A percentile compares a stretch with the other conserved stretches of the same genome.
Conservation (phyloP, 2,888 invertebrate genomes). For the Pseudococcus jackbeardsleyi region DNA sequence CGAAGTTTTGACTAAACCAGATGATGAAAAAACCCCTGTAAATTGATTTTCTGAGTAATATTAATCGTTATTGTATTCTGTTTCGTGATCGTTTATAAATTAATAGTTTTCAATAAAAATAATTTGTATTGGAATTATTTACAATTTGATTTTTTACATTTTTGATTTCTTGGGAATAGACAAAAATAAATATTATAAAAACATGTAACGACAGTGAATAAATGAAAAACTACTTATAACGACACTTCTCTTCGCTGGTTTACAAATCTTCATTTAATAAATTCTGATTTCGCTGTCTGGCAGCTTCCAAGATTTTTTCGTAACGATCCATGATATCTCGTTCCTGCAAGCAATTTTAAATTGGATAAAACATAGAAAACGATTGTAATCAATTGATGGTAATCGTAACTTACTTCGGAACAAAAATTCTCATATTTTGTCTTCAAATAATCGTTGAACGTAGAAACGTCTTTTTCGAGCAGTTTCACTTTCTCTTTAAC, state of each 20-base stretch:
- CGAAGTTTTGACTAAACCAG: conserved; percentile 6
- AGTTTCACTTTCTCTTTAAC: neutral
- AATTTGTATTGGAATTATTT: neutral
- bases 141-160: conserved; percentile 1
- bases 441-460: neutral
- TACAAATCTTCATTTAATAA: conserved; percentile 2
- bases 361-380: no score
- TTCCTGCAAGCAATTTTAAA: neutral
- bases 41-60: neutral
- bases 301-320: conserved; percentile 25
- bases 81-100: neutral
- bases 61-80: neutral
- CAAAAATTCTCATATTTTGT: conserved; percentile 8
- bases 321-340: conserved; percentile 18
- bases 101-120: neutral
- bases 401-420: neutral
- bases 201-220: neutral
- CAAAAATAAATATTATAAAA: neutral
- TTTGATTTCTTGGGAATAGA: neutral
- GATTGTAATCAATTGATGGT: neutral
- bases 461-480: neutral
- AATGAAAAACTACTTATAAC: neutral
- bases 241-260: neutral
- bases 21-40: neutral
- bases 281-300: neutral